These are phyloP conservation scores for Diplazon laetatorius DNA, from an alignment of 2,888 invertebrate species.

Conservation along the genomic window DNA sequence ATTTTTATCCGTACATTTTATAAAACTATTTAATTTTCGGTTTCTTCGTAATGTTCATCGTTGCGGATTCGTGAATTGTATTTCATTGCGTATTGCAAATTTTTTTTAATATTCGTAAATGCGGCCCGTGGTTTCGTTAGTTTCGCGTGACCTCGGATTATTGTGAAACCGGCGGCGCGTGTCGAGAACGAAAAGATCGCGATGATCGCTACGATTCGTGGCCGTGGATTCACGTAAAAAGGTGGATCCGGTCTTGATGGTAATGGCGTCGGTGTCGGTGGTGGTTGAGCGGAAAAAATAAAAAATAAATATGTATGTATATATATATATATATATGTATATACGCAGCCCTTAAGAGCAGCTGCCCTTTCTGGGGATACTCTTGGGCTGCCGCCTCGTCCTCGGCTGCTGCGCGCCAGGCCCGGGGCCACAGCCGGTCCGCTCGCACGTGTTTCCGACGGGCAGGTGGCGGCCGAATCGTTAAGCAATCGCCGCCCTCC, in stretches of 20 bases:
- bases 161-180: constrained; percentile 8
- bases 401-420: constrained; percentile 53
- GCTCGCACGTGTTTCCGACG: constrained; percentile 76
- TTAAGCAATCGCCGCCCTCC: constrained; percentile 77
- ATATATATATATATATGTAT: no score
- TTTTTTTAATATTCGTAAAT: not conserved
- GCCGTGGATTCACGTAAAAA: constrained; percentile 21
- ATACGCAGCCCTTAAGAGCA: constrained; percentile 57
- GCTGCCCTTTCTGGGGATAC: no score
- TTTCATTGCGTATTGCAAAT: not conserved
- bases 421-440: constrained; percentile 66
- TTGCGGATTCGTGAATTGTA: not conserved
- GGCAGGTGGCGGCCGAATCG: constrained; percentile 80
- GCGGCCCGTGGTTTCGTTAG: constrained; percentile 13
- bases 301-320: no score
- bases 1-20: not conserved
- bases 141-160: constrained; percentile 35
- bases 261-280: constrained; percentile 43
- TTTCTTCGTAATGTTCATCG: not conserved
- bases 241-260: constrained; percentile 33
- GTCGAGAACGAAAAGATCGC: constrained; percentile 44
- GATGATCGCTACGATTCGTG: constrained; percentile 5
- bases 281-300: constrained; percentile 46
- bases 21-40: not conserved
- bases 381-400: no score